Evolutionary conservation across 2,888 invertebrate species (phyloP), one percentile per base, ranked within the genome.

Genomic region (Meta bourneti): DNA sequence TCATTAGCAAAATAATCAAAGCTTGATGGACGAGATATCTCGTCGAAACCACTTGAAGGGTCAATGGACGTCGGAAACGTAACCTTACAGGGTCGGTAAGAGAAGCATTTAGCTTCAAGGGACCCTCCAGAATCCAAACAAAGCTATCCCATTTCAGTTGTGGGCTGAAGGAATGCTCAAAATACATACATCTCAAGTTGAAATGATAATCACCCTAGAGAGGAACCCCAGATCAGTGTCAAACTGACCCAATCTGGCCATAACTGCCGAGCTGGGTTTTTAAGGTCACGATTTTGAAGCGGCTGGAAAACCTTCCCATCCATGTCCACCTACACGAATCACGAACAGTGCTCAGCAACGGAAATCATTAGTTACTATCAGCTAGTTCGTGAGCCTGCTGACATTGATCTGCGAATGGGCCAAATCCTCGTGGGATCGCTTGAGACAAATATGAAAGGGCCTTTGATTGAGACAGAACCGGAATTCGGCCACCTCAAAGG

Each of bases 261-360:
- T n/a, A 74, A 74, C 61, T 75, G 80, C 61, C 74, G 72, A 52
- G 79, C 13, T 74, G 54, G 48, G 84, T 52, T 84, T 34, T 84
- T 79, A 90, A 84, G 84, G 80, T 90, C 90, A 90, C 84, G 89
- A 90, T 84, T 90, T 61, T n/a, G 49, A 51, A 89, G 71, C 52
- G 74, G 51, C 70, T 74, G 11, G 16, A 74, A 83, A 83, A 49
- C 51, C 49, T 80, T 54, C 16, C 72, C 72, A 54, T 74, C 74
- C 54, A 71, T 78, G 54, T 86, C 85, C 90, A 86, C 90, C 90
- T 80, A 91, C 90, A 34, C n/a, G 51, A 72, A 70, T 81, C 90
- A 91, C 90, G 90, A 86, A 74, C 49, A 54, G 54, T 71, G 11
- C 61, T 74, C 70, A 16, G 51, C 75, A 81, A 19, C 69, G 34